A percentile compares a stretch with the other conserved stretches of the same genome.
Conservation (phyloP, 2,797 vertebrate species). For the Coracias cyanogaster region DNA sequence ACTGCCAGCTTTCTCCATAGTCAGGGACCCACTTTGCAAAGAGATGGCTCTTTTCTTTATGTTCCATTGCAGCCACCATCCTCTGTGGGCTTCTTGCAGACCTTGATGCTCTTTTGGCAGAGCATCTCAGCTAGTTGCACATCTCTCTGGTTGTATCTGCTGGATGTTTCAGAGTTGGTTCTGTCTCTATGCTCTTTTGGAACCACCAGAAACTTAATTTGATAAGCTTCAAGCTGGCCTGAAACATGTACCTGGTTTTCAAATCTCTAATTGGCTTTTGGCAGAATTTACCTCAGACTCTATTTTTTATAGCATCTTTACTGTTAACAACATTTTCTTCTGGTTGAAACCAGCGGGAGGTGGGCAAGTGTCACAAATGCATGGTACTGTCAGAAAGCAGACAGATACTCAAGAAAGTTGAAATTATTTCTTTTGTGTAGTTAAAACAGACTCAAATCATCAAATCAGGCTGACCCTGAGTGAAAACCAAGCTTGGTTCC, state of each 20-base stretch:
- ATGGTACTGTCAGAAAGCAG: background rate
- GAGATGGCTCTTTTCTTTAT: background rate
- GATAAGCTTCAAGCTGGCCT: background rate
- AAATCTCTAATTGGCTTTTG: slow-evolving; percentile 23
- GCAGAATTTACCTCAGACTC: background rate
- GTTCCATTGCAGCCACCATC: background rate
- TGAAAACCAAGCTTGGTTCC: background rate
- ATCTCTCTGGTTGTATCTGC: background rate
- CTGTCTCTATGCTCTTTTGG: background rate
- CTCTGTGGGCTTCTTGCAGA: background rate
- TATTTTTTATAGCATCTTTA: slow-evolving; percentile 14
- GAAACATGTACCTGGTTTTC: background rate
- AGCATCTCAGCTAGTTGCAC: background rate
- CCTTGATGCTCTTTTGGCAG: background rate
- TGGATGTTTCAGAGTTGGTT: background rate
- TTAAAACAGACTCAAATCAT: background rate
- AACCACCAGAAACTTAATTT: background rate
- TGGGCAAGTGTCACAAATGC: background rate
- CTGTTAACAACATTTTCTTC: background rate
- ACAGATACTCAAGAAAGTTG: background rate
- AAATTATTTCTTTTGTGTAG: background rate
- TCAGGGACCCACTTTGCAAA: accelerated
- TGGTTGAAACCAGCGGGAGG: background rate
- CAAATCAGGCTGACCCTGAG: background rate
- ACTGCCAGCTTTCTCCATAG: background rate